Evolutionary conservation across 2,888 invertebrate genomes (phyloP).

Genomic region (Prostheceraeus crozeri): DNA sequence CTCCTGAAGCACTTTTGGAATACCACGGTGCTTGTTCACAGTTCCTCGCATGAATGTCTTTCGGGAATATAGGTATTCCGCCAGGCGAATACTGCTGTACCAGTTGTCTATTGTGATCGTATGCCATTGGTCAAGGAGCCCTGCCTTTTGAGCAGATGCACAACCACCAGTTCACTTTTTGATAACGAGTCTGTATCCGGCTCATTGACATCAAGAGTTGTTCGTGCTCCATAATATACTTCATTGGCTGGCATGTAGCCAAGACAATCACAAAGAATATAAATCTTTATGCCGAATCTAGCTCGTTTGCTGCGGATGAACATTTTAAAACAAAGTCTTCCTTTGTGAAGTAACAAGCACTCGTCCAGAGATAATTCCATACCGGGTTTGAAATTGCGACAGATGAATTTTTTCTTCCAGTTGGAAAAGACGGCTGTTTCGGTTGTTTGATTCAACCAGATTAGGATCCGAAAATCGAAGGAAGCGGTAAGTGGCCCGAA

Average conservation of each 20-base stretch:
- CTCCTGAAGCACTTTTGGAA: conserved; percentile 8
- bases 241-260: conserved; percentile 1
- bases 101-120: conserved; percentile 7
- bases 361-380: conserved; percentile 1
- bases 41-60: conserved; percentile 15
- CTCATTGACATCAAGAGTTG: not conserved
- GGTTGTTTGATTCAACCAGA: not conserved
- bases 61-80: conserved; percentile 14
- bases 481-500: not conserved
- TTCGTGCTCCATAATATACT: conserved; percentile 8
- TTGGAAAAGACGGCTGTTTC: not conserved
- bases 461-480: conserved; percentile 11
- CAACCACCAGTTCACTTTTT: conserved; percentile 16
- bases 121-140: conserved; percentile 2
- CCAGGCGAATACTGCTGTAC: conserved; percentile 5
- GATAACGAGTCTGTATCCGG: not conserved
- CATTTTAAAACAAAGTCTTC: conserved; percentile 2
- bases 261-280: not conserved
- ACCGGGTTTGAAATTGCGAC: not conserved
- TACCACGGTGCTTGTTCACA: not conserved
- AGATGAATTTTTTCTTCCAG: not conserved
- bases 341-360: conserved; percentile 5
- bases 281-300: conserved; percentile 1
- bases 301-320: conserved; percentile 3
- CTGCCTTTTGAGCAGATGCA: conserved; percentile 12